Evolutionary conservation across 2,797 vertebrate genomes (phyloP), one percentile per base, ranked within the genome.

Genomic region (Brachyrhaphis roseni): DNA sequence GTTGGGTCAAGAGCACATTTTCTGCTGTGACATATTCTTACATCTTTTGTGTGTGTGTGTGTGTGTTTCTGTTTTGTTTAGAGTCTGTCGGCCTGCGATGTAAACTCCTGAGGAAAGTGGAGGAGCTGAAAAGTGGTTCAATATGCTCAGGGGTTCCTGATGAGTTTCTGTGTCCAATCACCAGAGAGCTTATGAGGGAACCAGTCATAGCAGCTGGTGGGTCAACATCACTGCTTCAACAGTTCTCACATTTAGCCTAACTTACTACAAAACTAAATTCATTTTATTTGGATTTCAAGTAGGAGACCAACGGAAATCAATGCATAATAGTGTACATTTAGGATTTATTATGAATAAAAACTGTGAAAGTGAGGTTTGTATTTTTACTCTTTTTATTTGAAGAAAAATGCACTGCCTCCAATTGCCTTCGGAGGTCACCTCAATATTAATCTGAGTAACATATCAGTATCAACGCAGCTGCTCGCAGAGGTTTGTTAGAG

Each of bases 91-190:
- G 98, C 46, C 89, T 97, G 77, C 96, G 98, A 55, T 94, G 91
- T 86, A 99, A 97, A 95, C 75, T 98, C 74, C 83, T 98, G 79
- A 95, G 96, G 88, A 98, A 97, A 83, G 95, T 98, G 46, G 96
- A 97, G 87, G 97, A 97, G 75, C 90, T 99, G 72, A 97, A 94
- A 92, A 90, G 77, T 84, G 94, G 93, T 6, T 90, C 94, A 0
- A 84, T 91, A 77, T 94, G 94, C 82, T 90, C 90, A 0, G 93
- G 93, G 72, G 78, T 96, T 88, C 98, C 98, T 26, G 98, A 99
- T 79, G 98, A 99, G 93, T 99, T 97, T 87, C 90, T 99, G 55
- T 99, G 98, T 88, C 98, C 98, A 13, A 98, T 99, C 94, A 98
- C 97, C 51, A 95, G 97, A 77, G 98, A 99, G 89, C 90, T 98